Evolutionary conservation across 2,888 invertebrate species (phyloP).

Genomic region (Drosophila antonietae): DNA sequence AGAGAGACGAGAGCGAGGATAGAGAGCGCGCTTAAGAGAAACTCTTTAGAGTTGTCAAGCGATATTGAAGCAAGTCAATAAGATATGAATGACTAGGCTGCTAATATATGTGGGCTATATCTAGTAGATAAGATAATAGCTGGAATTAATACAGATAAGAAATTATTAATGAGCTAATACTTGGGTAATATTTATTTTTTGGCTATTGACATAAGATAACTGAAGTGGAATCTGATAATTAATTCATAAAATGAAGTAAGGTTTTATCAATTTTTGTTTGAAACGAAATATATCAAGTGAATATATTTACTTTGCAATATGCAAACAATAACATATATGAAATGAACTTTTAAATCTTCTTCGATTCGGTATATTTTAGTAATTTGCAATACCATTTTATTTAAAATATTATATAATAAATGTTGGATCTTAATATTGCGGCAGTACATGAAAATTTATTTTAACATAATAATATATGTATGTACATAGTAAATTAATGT

Average conservation of each 20-base stretch:
- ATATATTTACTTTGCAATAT: not conserved
- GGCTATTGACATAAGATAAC: not conserved
- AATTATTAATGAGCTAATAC: constrained; percentile 10
- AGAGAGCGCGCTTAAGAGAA: constrained; percentile 34
- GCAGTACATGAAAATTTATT: no score
- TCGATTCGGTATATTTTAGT: not conserved
- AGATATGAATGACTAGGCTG: constrained; percentile 45
- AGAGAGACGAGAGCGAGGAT: constrained; percentile 23
- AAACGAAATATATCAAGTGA: not conserved
- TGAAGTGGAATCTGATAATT: not conserved
- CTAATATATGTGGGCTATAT: constrained; percentile 19
- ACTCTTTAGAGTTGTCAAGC: constrained; percentile 40
- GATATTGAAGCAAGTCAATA: constrained; percentile 3
- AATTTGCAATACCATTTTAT: not conserved
- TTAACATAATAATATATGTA: no score
- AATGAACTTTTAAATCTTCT: no score
- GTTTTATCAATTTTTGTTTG: not conserved
- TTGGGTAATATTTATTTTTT: constrained; percentile 6
- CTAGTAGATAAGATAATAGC: constrained; percentile 31
- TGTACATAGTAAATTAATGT: no score
- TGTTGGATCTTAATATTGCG: no score
- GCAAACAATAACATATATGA: not conserved
- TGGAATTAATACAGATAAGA: constrained; percentile 1
- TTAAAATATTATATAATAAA: no score
- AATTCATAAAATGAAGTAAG: not conserved